A percentile compares a stretch with the other conserved stretches of the same genome.
Conservation (phyloP, 1,140 invertebrate species). For the Lepidurus couesii region DNA sequence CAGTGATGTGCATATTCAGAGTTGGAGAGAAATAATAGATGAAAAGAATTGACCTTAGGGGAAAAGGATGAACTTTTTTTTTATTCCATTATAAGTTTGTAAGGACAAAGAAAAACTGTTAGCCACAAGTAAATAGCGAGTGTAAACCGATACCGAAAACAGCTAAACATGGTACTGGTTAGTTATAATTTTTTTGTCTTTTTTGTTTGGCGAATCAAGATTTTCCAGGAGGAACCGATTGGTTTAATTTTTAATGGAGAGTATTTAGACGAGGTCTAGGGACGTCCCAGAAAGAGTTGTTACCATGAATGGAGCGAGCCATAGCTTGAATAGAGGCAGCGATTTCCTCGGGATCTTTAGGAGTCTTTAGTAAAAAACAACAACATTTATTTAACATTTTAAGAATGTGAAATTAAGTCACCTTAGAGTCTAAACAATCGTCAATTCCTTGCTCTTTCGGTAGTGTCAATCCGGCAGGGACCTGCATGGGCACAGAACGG, state of each 20-base stretch:
- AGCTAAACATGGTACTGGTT: not conserved
- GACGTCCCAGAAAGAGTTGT: constrained; percentile 23
- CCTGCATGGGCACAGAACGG: constrained; percentile 23
- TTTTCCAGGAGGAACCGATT: not conserved
- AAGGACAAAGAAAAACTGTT: not conserved
- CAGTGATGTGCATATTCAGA: not conserved
- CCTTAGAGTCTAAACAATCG: constrained; percentile 12
- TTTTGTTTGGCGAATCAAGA: not conserved
- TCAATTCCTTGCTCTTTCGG: constrained; percentile 9
- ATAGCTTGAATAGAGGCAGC: constrained; percentile 30
- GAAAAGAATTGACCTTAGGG: not conserved
- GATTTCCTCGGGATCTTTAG: constrained; percentile 25
- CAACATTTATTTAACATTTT: not conserved
- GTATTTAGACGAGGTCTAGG: constrained; percentile 27
- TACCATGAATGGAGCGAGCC: constrained; percentile 22
- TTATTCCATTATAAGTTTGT: not conserved
- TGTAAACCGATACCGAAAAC: constrained; percentile 11
- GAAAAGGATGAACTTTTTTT: not conserved
- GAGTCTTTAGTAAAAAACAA: not conserved
- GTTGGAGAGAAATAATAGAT: not conserved
- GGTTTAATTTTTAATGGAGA: constrained; percentile 9
- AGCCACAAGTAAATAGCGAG: constrained; percentile 1
- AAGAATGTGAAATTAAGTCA: not conserved
- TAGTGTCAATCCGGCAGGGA: not conserved
- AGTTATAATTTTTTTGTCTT: not conserved